Evolutionary conservation across 2,888 invertebrate genomes (phyloP).

Genomic region (Lordiphosa andalusiaca): DNA sequence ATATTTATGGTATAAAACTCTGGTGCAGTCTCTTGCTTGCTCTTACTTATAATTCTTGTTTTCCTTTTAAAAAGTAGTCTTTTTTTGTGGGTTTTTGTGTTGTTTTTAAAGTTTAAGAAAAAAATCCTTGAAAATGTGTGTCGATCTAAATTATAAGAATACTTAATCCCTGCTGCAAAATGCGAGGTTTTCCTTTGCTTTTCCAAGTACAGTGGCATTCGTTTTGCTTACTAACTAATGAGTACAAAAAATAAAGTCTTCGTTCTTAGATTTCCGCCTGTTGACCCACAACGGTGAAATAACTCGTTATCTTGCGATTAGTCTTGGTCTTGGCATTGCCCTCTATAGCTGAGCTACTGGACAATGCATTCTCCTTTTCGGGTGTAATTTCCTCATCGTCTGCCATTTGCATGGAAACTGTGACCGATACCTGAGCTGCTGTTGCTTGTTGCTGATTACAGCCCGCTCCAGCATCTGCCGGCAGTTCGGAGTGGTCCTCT

Average conservation of each 20-base stretch:
- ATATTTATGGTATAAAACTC: slow-evolving; percentile 23
- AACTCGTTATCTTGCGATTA: slow-evolving; percentile 74
- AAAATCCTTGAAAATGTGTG: slow-evolving; percentile 10
- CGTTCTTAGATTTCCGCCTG: slow-evolving; percentile 69
- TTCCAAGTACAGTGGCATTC: slow-evolving; percentile 59
- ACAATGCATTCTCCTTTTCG: slow-evolving; percentile 59
- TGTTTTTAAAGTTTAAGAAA: slow-evolving; percentile 3
- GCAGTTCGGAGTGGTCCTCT: slow-evolving; percentile 23
- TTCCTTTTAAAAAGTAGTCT: slow-evolving; percentile 70
- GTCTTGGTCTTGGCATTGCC: slow-evolving; percentile 54
- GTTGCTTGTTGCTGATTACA: slow-evolving; percentile 12
- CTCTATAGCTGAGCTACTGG: slow-evolving; percentile 34
- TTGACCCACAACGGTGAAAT: slow-evolving; percentile 76
- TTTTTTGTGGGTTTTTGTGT: slow-evolving; percentile 65
- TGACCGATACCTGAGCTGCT: slow-evolving; percentile 63
- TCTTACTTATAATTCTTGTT: slow-evolving; percentile 42
- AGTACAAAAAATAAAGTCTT: slow-evolving; percentile 62
- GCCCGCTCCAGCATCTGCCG: slow-evolving; percentile 51
- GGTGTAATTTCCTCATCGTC: slow-evolving; percentile 50
- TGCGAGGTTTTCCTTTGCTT: slow-evolving; percentile 11
- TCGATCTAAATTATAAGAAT: slow-evolving; percentile 51
- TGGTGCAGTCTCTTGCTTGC: slow-evolving; percentile 62
- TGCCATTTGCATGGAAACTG: slow-evolving; percentile 75
- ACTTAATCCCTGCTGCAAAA: slow-evolving; percentile 63
- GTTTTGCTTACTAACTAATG: slow-evolving; percentile 53